Evolutionary conservation across 2,888 invertebrate species (phyloP), one percentile per base, ranked within the genome.

Genomic region (Scaptodrosophila latifasciaeformis): DNA sequence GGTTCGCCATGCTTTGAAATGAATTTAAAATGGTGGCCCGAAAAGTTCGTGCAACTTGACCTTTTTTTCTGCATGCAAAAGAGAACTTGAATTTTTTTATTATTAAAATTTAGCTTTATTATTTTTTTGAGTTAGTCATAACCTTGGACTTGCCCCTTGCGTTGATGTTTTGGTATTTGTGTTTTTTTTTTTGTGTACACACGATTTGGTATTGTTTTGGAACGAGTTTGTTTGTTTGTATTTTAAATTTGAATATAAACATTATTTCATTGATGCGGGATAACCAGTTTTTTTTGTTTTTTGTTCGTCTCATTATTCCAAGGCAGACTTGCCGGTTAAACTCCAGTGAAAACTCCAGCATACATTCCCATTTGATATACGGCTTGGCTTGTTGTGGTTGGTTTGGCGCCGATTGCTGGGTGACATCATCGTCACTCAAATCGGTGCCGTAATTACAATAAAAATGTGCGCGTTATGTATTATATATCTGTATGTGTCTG

Each of bases 231-330:
- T 58, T 60, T 62, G 52, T 62, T 47, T 52, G 31, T 43, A 34
- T 50, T 62, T 59, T 46, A 50, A 58, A 63, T 66, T 62, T 51
- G 39, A 69, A 40, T 44, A 27, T 27, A 39, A 17, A 17, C 29
- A 13, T 19, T 31, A 49, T 49, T 59, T 50, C 61, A 18, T 18
- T 19, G 31, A 45, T 30, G 44, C 15, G 39, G 18, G 21, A 50
- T 40, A 77, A 80, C 80, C 78, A 62, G 80, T 80, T 77, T 77
- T 15, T 39, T n/a, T n/a, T n/a, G n/a, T n/a, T n/a, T n/a, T n/a
- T 34, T 34, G n/a, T 10, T 10, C 13, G 3, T 34, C 13, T 10
- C 12, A 3, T 10, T 34, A 3, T 34, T n/a, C n/a, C n/a, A n/a
- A n/a, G n/a, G n/a, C n/a, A n/a, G n/a, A n/a, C n/a, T n/a, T n/a